These are phyloP conservation scores for Penaeus monodon DNA, from an alignment of 2,888 invertebrate species.

Conservation along the genomic window DNA sequence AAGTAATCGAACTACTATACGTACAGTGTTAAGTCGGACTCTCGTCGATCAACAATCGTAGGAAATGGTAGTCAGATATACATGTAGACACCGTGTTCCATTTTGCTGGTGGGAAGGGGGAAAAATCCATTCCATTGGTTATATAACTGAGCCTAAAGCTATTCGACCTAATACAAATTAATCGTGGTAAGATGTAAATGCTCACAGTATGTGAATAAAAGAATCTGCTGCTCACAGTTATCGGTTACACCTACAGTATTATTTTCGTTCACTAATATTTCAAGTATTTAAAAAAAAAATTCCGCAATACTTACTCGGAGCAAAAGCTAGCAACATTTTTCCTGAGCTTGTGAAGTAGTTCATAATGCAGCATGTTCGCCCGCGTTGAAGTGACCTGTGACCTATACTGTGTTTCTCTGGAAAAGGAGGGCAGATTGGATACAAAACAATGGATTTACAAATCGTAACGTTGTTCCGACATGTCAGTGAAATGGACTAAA, in stretches of 20 bases:
- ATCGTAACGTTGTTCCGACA: not conserved
- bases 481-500: too few species aligned
- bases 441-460: not conserved
- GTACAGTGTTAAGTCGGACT: constrained; percentile 49
- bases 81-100: constrained; percentile 18
- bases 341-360: constrained; percentile 32
- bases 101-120: constrained; percentile 14
- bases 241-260: not conserved
- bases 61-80: constrained; percentile 39
- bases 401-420: constrained; percentile 35
- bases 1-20: not conserved
- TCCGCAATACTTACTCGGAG: constrained; percentile 14
- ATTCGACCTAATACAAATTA: too few species aligned
- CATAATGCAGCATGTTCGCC: constrained; percentile 28
- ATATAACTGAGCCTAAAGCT: too few species aligned
- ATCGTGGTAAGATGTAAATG: too few species aligned
- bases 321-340: constrained; percentile 30
- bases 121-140: too few species aligned
- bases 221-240: too few species aligned
- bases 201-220: too few species aligned
- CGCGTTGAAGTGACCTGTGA: constrained; percentile 35
- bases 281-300: not conserved
- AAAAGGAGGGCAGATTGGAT: not conserved
- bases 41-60: constrained; percentile 37
- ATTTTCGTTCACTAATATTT: not conserved